phyloP scores from a whole-genome alignment of 2,888 invertebrate genomes.

The Acrobasis consociella region DNA sequence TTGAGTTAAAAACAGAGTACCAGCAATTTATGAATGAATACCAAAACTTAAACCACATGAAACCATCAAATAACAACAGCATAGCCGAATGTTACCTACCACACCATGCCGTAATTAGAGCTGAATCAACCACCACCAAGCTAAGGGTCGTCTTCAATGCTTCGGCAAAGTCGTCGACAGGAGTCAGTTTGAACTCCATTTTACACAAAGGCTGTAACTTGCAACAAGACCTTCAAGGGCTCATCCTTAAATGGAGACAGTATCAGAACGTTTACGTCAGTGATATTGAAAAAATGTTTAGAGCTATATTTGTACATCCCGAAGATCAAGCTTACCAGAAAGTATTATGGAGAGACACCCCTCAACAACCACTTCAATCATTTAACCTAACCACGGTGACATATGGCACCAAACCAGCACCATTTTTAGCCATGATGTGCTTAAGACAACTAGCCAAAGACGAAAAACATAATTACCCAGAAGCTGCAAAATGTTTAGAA shows the following conservation, averaged over 20 bases:
- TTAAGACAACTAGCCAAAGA: conserved; percentile 26
- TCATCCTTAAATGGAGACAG: background rate
- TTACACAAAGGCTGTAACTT: background rate
- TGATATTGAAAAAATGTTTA: background rate
- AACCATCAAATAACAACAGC: too few species aligned
- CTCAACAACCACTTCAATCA: conserved; percentile 11
- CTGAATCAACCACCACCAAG: background rate
- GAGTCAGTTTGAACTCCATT: background rate
- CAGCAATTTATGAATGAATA: too few species aligned
- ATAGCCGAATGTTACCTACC: too few species aligned
- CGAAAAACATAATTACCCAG: conserved; percentile 18
- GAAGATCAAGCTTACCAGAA: conserved; percentile 24
- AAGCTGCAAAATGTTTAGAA: conserved; percentile 22
- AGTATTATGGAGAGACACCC: conserved; percentile 26
- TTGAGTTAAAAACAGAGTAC: too few species aligned
- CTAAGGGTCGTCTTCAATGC: conserved; percentile 1
- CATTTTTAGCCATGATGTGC: conserved; percentile 21
- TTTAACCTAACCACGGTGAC: conserved; percentile 26
- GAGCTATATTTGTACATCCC: conserved; percentile 23
- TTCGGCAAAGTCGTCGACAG: background rate
- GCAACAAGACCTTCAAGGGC: background rate
- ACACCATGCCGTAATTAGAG: too few species aligned
- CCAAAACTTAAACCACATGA: too few species aligned
- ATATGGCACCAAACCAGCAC: conserved; percentile 28
- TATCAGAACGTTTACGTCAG: background rate